Percentiles rank a stretch among this genome's conserved stretches.
Evolutionary conservation across 2,113 vertebrate genomes (phyloP).

Genomic region (Neofelis nebulosa): DNA sequence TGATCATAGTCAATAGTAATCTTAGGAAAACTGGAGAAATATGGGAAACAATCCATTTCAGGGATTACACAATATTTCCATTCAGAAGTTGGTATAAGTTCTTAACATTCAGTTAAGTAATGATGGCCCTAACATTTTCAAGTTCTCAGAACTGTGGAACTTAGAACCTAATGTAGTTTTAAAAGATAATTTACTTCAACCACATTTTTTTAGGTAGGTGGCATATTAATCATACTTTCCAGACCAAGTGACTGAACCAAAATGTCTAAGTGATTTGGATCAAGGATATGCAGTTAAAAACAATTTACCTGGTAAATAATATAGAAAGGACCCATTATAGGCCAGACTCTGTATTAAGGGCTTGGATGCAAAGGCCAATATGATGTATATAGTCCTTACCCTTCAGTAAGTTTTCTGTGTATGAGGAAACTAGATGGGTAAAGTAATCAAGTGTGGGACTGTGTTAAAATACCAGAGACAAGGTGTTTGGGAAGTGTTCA

Average conservation of each 20-base stretch:
- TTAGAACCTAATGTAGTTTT: background rate
- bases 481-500: background rate
- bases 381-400: background rate
- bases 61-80: conserved; percentile 9
- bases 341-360: background rate
- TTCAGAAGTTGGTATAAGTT: background rate
- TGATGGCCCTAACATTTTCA: background rate
- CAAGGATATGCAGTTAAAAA: background rate
- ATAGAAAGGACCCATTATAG: background rate
- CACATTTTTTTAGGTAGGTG: background rate
- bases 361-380: background rate
- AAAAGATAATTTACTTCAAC: background rate
- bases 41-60: background rate
- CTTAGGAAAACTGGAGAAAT: background rate
- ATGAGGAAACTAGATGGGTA: background rate
- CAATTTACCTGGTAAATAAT: background rate
- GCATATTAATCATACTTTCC: background rate
- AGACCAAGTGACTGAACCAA: background rate
- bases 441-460: background rate
- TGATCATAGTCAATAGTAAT: background rate
- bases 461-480: background rate
- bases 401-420: background rate
- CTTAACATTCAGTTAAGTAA: background rate
- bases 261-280: background rate
- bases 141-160: conserved; percentile 13